Conservation (phyloP, 2,113 vertebrate genomes). For the Gymnogyps californianus region DNA sequence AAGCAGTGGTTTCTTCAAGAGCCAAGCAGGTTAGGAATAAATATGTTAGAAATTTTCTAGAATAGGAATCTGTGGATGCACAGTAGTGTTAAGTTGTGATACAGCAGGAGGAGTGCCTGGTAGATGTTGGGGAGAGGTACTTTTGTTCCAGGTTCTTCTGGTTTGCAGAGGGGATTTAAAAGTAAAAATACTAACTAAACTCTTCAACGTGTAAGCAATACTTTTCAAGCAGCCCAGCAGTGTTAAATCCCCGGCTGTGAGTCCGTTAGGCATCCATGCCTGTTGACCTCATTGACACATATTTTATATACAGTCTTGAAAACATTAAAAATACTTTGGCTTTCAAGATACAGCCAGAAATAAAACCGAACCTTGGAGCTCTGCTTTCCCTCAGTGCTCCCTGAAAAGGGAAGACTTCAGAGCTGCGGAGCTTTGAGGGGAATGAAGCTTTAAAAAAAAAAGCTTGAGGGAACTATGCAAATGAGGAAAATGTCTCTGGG, state of each 20-base stretch:
- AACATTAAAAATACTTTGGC: conserved; percentile 24
- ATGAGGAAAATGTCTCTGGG: conserved; percentile 60
- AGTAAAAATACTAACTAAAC: neutral
- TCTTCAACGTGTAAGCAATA: neutral
- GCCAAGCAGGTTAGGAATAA: neutral
- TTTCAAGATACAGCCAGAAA: conserved; percentile 61
- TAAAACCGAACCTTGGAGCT: conserved; percentile 47
- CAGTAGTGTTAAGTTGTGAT: neutral
- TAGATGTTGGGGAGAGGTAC: neutral
- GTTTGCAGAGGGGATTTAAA: neutral
- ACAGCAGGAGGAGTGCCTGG: neutral
- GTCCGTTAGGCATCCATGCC: neutral
- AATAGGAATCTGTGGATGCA: neutral
- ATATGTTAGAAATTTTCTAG: neutral
- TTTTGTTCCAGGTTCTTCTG: conserved; percentile 1
- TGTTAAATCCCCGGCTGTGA: neutral
- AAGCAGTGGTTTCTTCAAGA: neutral
- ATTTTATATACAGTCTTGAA: conserved; percentile 51
- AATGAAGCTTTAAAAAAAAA: neutral
- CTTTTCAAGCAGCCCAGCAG: neutral
- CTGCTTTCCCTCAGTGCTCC: neutral
- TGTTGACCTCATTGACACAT: conserved; percentile 36
- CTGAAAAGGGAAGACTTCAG: conserved; percentile 41
- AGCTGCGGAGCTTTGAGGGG: conserved; percentile 53
- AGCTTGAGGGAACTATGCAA: conserved; percentile 60